Evolutionary conservation across 2,797 vertebrate genomes (phyloP), one percentile per base, ranked within the genome.

Genomic region (Setipinna tenuifilis): DNA sequence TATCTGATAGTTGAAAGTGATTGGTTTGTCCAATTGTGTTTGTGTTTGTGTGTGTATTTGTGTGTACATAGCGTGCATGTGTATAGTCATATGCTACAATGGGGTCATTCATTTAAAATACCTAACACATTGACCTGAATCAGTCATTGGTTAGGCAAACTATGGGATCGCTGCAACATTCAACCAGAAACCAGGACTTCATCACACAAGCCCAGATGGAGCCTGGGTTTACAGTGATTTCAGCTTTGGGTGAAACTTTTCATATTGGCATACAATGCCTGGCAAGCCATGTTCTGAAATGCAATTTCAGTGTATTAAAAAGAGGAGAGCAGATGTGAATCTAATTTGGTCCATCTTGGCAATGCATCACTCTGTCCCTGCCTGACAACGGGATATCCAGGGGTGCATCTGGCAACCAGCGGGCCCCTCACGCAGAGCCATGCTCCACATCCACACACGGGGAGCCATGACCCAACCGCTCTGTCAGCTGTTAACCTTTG

Each of bases 331-430:
- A 78, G 31, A 41, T 75, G 68, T 78, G 31, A 21, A 35, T 78
- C 71, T 78, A 75, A 71, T 71, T 75, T 78, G 35, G 71, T 21
- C 71, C 35, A 9, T 41, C 5, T 78, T 78, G 71, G 71, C 35
- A 78, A 78, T 78, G 71, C 0, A 41, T 78, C 71, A 78, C 12
- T 78, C 71, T 78, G 71, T 31, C 35, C 35, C 14, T n/a, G n/a
- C 35, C 71, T 10, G 71, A 78, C 31, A 78, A 16, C 19, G 35
- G 31, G 68, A 12, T 75, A 7, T 31, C 68, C 28, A 75, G 68
- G 5, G 16, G 71, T 31, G 35, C 35, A 44, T 78, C 31, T 78
- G 71, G 71, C 35, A 78, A 1, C 44, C 16, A 71, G 23, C 21
- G 3, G 14, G 2, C 14, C 25, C 35, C 35, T 5, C 35, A 41